Evolutionary conservation across 2,888 invertebrate genomes (phyloP).

Genomic region (Mesorhabditis belari): DNA sequence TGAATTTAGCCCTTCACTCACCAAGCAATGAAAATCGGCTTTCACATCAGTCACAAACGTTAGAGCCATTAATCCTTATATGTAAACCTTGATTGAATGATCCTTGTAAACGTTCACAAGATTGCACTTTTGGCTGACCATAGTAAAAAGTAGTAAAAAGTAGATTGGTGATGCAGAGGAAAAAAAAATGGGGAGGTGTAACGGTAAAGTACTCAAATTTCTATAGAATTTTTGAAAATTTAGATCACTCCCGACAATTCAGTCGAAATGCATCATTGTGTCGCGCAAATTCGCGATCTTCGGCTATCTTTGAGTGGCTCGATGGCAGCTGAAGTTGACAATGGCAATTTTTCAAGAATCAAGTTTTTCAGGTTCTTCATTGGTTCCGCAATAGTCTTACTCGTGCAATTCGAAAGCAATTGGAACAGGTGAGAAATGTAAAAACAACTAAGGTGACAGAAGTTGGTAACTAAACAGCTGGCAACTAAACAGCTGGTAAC

Average conservation of each 20-base stretch:
- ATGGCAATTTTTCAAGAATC: background rate
- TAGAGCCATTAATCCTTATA: no score
- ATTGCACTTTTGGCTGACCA: no score
- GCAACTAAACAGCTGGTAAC: constrained; percentile 39
- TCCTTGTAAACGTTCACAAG: no score
- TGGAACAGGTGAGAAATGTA: constrained; percentile 39
- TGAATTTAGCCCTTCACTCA: no score
- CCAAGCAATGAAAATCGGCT: no score
- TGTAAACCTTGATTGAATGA: no score
- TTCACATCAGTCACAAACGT: no score
- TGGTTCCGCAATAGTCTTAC: constrained; percentile 42
- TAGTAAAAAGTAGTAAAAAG: no score
- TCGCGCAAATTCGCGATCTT: constrained; percentile 36
- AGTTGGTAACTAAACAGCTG: constrained; percentile 37
- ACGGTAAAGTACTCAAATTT: no score
- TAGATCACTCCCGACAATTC: constrained; percentile 36
- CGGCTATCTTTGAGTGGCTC: constrained; percentile 23
- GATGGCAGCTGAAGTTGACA: constrained; percentile 17
- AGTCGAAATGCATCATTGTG: constrained; percentile 42
- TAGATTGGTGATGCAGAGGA: no score
- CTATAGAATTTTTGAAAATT: background rate
- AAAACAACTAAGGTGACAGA: constrained; percentile 26
- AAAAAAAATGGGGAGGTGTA: no score
- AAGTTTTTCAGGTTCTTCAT: constrained; percentile 28
- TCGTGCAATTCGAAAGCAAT: constrained; percentile 29